Base-by-base conservation (phyloP, 2,888 invertebrate species). In the Acanthosepion lycidas region DNA sequence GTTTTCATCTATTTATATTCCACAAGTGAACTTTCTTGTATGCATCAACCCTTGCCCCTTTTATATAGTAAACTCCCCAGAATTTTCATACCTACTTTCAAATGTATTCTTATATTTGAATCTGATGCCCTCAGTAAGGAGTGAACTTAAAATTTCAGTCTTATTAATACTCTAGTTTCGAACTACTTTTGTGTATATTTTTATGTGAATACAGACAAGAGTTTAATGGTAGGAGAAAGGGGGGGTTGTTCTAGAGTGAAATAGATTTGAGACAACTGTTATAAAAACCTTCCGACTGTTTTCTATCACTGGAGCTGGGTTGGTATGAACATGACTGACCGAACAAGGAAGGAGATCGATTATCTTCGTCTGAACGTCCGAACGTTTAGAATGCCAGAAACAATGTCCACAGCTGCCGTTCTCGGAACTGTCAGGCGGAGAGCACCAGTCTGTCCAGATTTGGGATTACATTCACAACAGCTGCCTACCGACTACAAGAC, bases 341-440 rank as follows among this genome's bases (percentile, higher is more conserved):
- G 78, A 12, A 1, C 2, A n/a, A 12, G 78, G n/a, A 18, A 33
- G n/a, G 15, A n/a, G n/a, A 78, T 78, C 78, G 78, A 78, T 78
- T 78, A 78, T 78, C 78, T 78, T 12, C 4, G 78, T 78, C n/a
- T 78, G n/a, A n/a, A 33, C 12, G 78, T 78, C 78, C n/a, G 23
- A 78, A 78, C 78, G 78, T 78, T 78, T 33, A 78, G 78, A n/a
- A 78, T 78, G n/a, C 78, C n/a, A n/a, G 78, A 78, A 78, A 78
- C 78, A 78, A 78, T 78, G 78, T 78, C 78, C 78, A 78, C 78
- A 78, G n/a, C 78, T 78, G 78, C 78, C n/a, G 78, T 78, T n/a
- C 78, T 18, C 33, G 78, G 78, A n/a, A n/a, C 78, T 78, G 78
- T 33, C 78, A 78, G 78, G 33, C 9, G 33, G n/a, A 78, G 33